Evolutionary conservation across 2,888 invertebrate species (phyloP).

Genomic region (Folsomia candida): DNA sequence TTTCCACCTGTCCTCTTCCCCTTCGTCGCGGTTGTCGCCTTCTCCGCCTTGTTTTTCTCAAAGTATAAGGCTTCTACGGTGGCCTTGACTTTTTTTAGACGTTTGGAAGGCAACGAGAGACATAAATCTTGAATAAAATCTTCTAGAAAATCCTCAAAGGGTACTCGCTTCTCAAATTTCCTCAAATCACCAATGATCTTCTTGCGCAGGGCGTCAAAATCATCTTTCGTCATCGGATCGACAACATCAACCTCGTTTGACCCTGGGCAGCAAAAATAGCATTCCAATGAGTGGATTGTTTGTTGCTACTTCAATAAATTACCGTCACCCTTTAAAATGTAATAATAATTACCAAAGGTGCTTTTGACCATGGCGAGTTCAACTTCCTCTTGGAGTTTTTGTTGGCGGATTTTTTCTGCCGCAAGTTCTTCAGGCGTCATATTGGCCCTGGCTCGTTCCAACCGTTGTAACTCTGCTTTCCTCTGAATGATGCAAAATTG

Average conservation of each 20-base stretch:
- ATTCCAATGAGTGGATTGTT: too few relatives aligned
- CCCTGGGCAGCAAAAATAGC: too few relatives aligned
- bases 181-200: constrained; percentile 42
- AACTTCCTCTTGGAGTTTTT: constrained; percentile 82
- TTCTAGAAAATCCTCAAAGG: constrained; percentile 49
- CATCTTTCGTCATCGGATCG: constrained; percentile 49
- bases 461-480: constrained; percentile 1
- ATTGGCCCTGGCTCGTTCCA: constrained; percentile 31
- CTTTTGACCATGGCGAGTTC: constrained; percentile 83
- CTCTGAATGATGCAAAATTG: background rate
- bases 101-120: constrained; percentile 62
- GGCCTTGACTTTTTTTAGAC: constrained; percentile 81
- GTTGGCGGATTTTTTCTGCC: constrained; percentile 71
- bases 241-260: constrained; percentile 39
- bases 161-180: constrained; percentile 45
- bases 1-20: constrained; percentile 62
- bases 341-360: constrained; percentile 74
- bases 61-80: constrained; percentile 78
- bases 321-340: too few relatives aligned
- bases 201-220: constrained; percentile 49
- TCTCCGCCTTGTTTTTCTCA: constrained; percentile 85
- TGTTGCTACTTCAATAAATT: too few relatives aligned
- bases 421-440: constrained; percentile 74
- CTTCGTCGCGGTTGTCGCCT: constrained; percentile 75
- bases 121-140: constrained; percentile 49